A percentile compares a stretch with the other conserved stretches of the same genome.
These are phyloP conservation scores for Linurgus olivaceus DNA, from an alignment of 2,797 vertebrate genomes.

Conservation along the genomic window DNA sequence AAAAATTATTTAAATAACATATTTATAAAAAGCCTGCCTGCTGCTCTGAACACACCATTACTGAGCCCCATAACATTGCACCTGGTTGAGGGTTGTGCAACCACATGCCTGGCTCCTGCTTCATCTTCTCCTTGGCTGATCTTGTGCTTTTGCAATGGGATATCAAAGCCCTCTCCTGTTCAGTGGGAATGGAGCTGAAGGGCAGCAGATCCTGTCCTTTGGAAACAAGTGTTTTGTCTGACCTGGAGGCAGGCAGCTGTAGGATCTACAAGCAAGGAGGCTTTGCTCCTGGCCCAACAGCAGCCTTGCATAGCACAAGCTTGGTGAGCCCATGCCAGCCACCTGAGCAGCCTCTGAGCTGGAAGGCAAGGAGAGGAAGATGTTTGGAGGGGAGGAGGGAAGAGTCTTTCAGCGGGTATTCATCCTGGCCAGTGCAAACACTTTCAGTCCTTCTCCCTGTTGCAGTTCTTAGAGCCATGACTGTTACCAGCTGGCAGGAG, in stretches of 20 bases:
- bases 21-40: neutral
- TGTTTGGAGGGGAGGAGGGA: neutral
- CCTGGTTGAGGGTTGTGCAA: neutral
- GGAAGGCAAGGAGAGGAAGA: neutral
- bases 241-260: neutral
- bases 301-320: neutral
- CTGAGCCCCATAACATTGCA: neutral
- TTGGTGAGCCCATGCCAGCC: neutral
- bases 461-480: neutral
- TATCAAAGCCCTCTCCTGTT: neutral
- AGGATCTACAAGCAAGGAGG: neutral
- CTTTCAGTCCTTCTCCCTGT: neutral
- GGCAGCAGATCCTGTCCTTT: neutral
- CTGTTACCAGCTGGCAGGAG: neutral
- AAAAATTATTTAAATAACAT: neutral
- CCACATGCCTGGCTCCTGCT: neutral
- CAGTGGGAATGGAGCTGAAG: neutral
- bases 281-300: neutral
- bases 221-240: neutral
- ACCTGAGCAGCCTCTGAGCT: fast-evolving
- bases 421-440: neutral
- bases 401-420: neutral
- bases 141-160: neutral
- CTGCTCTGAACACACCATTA: neutral
- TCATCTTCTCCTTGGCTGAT: neutral